These are phyloP conservation scores for Nettapus auritus DNA, from an alignment of 2,113 vertebrate species.

Conservation along the genomic window DNA sequence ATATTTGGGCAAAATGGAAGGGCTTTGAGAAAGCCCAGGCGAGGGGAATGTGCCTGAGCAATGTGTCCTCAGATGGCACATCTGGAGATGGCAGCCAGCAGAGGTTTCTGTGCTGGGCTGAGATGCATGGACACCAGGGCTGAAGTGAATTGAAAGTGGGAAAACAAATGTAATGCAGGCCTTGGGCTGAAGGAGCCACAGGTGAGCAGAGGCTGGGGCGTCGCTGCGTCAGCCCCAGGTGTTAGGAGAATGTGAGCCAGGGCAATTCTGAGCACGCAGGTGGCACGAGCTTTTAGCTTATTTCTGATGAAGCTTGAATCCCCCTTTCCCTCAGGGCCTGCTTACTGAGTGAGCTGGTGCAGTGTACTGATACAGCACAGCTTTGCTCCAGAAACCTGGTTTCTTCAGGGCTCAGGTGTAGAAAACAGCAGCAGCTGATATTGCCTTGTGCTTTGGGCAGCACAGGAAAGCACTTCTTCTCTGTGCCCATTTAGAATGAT, in stretches of 20 bases:
- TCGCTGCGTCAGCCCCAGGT: accelerated
- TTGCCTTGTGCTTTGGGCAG: accelerated
- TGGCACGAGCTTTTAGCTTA: background rate
- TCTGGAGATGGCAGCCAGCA: accelerated
- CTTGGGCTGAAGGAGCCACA: background rate
- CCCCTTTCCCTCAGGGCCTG: background rate
- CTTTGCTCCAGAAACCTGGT: background rate
- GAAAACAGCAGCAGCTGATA: background rate
- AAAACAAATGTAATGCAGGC: background rate
- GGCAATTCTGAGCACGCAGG: background rate
- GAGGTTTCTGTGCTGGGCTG: background rate
- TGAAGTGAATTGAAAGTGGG: background rate
- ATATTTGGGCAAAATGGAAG: background rate
- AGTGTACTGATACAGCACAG: accelerated
- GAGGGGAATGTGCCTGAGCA: background rate
- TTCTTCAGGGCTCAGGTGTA: background rate
- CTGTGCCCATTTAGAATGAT: no score
- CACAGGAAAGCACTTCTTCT: accelerated
- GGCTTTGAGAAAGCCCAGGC: background rate
- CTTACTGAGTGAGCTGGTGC: no score
- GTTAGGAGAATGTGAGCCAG: background rate
- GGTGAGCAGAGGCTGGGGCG: accelerated
- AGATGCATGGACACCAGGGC: no score
- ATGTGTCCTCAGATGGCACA: accelerated
- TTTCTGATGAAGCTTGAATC: background rate